These are phyloP conservation scores for Aspidiotus destructor DNA, from an alignment of 2,888 invertebrate species.

Conservation along the genomic window DNA sequence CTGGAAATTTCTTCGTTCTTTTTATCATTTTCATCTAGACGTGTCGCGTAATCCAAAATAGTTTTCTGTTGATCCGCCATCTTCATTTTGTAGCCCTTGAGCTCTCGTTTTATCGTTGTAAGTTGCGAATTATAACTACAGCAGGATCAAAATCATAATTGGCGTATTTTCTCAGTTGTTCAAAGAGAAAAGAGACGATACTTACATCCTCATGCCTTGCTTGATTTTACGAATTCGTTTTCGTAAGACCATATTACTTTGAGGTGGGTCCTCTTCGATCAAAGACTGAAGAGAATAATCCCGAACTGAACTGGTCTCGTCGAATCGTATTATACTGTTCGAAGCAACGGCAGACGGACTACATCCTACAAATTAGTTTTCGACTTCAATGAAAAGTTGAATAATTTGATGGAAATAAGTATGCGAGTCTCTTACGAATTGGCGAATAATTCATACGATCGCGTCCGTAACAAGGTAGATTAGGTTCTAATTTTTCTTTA, in stretches of 20 bases:
- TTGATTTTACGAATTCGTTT: constrained; percentile 79
- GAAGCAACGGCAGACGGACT: not conserved
- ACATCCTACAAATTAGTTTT: not conserved
- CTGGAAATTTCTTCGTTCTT: constrained; percentile 82
- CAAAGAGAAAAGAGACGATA: not conserved
- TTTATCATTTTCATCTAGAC: constrained; percentile 81
- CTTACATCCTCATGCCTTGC: constrained; percentile 71
- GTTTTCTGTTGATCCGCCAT: constrained; percentile 77
- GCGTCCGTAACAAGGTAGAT: constrained; percentile 74
- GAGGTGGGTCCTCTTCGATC: constrained; percentile 45
- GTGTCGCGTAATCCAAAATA: constrained; percentile 67
- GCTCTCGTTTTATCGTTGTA: constrained; percentile 64
- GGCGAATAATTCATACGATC: constrained; percentile 46
- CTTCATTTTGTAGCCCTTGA: constrained; percentile 70
- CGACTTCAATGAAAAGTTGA: not conserved
- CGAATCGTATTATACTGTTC: constrained; percentile 5
- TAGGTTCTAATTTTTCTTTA: constrained; percentile 85
- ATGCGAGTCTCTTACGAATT: constrained; percentile 8
- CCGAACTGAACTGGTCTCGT: constrained; percentile 11
- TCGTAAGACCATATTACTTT: constrained; percentile 64
- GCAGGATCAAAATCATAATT: not conserved
- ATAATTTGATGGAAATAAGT: not conserved
- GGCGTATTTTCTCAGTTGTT: constrained; percentile 6
- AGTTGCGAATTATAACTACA: constrained; percentile 69
- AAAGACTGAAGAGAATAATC: constrained; percentile 16